Percentiles rank a stretch among this genome's conserved stretches.
Conservation (phyloP, 1,140 invertebrate genomes). For the Nephotettix cincticeps region DNA sequence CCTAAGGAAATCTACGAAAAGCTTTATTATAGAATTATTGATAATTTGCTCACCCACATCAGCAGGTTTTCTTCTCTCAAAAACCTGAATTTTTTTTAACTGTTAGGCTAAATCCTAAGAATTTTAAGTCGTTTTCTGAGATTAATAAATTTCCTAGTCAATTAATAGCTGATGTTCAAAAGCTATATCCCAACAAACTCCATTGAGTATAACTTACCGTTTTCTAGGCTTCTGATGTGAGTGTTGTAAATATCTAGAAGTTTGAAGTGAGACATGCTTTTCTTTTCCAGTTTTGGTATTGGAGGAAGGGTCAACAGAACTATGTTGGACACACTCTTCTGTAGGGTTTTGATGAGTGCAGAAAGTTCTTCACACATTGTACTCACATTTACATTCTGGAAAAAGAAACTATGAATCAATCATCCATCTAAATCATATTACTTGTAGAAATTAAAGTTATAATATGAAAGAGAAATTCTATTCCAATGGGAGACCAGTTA, state of each 20-base stretch:
- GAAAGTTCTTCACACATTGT: slow-evolving; percentile 8
- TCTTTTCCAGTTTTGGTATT: background rate
- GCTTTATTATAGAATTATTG: too few species aligned
- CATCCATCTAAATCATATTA: background rate
- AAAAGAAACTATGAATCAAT: background rate
- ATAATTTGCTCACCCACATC: too few species aligned
- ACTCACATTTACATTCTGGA: background rate
- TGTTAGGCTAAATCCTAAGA: too few species aligned
- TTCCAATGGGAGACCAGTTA: background rate
- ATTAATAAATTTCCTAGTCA: too few species aligned
- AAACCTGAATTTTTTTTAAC: too few species aligned
- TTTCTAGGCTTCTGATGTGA: background rate
- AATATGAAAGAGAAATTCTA: background rate
- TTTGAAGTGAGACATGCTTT: background rate
- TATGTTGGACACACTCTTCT: background rate
- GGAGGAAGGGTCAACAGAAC: slow-evolving; percentile 15
- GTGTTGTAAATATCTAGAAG: background rate
- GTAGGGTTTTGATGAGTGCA: background rate
- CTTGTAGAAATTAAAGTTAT: background rate
- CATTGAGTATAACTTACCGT: slow-evolving; percentile 14
- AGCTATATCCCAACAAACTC: too few species aligned
- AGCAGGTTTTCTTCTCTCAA: too few species aligned
- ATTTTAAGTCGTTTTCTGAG: too few species aligned
- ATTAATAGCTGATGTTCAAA: too few species aligned
- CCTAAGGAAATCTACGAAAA: too few species aligned